Evolutionary conservation across 92 coral and sea anemone species (phyloP).

Genomic region (Actinostola sp.): DNA sequence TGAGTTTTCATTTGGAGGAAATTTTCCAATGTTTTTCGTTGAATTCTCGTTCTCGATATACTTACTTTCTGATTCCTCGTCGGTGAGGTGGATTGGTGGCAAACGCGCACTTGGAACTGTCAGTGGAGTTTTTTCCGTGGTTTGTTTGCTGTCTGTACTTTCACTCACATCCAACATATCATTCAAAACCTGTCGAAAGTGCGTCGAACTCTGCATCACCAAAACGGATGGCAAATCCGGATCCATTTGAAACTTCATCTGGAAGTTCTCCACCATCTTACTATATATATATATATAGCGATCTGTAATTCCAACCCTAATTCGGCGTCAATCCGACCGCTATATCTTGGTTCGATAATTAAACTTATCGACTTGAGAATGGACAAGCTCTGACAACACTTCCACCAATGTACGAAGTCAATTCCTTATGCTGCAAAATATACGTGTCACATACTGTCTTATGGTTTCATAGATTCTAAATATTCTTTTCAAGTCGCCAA

Average conservation of each 20-base stretch:
- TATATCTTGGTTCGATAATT: not conserved
- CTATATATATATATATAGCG: no score
- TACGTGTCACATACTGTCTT: no score
- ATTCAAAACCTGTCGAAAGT: slow-evolving; percentile 35
- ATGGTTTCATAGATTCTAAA: no score
- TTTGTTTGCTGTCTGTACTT: not conserved
- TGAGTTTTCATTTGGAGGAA: not conserved
- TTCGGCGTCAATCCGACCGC: no score
- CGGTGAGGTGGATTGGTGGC: slow-evolving; percentile 24
- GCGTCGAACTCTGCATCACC: slow-evolving; percentile 33
- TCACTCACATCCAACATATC: slow-evolving; percentile 20
- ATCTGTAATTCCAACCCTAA: not conserved
- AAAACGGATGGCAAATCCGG: slow-evolving; percentile 26
- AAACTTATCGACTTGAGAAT: no score
- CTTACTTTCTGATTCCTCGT: slow-evolving; percentile 9
- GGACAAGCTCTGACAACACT: no score
- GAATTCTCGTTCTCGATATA: slow-evolving; percentile 19
- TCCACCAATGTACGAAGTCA: no score
- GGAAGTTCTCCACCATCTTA: slow-evolving; percentile 26
- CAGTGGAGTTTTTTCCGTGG: not conserved
- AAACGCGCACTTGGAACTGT: slow-evolving; percentile 9
- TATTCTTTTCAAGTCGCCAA: not conserved
- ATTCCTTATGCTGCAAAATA: no score
- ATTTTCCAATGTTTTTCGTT: slow-evolving; percentile 16
- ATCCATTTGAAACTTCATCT: slow-evolving; percentile 21